These are phyloP conservation scores for Tortrix viridana DNA, from an alignment of 2,888 invertebrate species.

Conservation along the genomic window DNA sequence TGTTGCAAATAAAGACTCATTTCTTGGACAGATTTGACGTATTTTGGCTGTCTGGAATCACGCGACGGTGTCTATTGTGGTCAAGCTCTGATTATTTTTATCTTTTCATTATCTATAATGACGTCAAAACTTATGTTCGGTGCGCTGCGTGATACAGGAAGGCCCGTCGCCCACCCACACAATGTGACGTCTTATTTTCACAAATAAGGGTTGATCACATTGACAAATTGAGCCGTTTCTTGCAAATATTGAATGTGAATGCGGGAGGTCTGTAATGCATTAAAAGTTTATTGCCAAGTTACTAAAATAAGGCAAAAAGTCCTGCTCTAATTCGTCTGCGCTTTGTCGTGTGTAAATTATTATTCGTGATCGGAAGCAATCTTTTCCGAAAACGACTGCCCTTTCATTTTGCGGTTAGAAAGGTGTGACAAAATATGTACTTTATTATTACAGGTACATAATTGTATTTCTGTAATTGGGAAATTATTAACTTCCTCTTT, in stretches of 20 bases:
- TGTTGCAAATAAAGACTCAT: slow-evolving; percentile 41
- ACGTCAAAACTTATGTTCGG: slow-evolving; percentile 81
- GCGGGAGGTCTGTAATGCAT: slow-evolving; percentile 64
- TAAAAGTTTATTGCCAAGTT: slow-evolving; percentile 28
- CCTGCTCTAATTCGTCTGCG: slow-evolving; percentile 44
- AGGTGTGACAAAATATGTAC: slow-evolving; percentile 47
- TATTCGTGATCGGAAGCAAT: slow-evolving; percentile 73
- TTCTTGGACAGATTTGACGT: slow-evolving; percentile 25
- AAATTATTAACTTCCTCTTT: too few species aligned
- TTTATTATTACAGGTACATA: not conserved
- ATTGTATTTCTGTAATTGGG: not conserved
- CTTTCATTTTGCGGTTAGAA: slow-evolving; percentile 48
- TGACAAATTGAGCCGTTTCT: slow-evolving; percentile 69
- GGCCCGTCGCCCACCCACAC: slow-evolving; percentile 77
- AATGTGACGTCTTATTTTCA: slow-evolving; percentile 74
- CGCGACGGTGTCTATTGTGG: slow-evolving; percentile 59
- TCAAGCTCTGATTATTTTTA: slow-evolving; percentile 79
- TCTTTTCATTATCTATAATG: slow-evolving; percentile 71
- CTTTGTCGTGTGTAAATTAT: slow-evolving; percentile 41
- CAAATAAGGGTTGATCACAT: slow-evolving; percentile 62
- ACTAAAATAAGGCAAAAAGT: slow-evolving; percentile 19
- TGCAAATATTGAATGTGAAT: slow-evolving; percentile 48
- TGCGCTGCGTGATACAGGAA: slow-evolving; percentile 79
- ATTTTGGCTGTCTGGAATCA: slow-evolving; percentile 29
- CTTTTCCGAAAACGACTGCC: slow-evolving; percentile 53